Evolutionary conservation across 2,113 vertebrate species (phyloP), one percentile per base, ranked within the genome.

Genomic region (Vidua macroura): DNA sequence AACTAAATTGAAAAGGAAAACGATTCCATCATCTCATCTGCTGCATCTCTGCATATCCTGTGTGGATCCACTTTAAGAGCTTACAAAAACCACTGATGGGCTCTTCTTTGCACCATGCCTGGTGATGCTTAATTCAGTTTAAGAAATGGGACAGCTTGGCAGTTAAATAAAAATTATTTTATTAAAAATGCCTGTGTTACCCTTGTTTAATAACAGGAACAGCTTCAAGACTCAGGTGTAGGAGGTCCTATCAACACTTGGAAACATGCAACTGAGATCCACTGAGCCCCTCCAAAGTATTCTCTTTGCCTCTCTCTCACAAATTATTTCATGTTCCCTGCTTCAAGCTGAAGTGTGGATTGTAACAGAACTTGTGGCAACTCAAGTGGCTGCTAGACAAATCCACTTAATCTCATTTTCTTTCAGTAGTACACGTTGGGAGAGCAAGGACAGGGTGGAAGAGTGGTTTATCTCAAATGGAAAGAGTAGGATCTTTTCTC

Each of bases 391-490:
- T 88, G 83, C 86, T 83, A 79, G 75, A 84, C 95, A 93, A 95
- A 92, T 83, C 82, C n/a, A 74, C 75, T 77, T 95, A 97, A 97
- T 96, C 93, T 88, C 48, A 96, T 96, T 96, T 95, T 93, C 94
- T 83, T 83, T 84, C 80, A 88, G 86, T 44, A 88, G 90, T 41
- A 90, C 75, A 76, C 93, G 94, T 68, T 27, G 55, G 58, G 43
- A 88, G 48, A 87, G 72, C 16, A 51, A 86, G 78, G 24, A 94
- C 16, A 63, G 92, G 77, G 96, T 83, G 74, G 51, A 83, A 88
- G 75, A 76, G 59, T 83, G 70, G 68, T 96, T 96, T 91, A 88
- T 95, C 83, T 94, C 67, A 79, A 92, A 96, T 6, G 27, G 95
- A 68, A 93, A 83, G 59, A 88, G 66, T 18, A 93, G 68, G 25